Base-by-base conservation (phyloP, 2,797 vertebrate genomes). In the Cebuella pygmaea region DNA sequence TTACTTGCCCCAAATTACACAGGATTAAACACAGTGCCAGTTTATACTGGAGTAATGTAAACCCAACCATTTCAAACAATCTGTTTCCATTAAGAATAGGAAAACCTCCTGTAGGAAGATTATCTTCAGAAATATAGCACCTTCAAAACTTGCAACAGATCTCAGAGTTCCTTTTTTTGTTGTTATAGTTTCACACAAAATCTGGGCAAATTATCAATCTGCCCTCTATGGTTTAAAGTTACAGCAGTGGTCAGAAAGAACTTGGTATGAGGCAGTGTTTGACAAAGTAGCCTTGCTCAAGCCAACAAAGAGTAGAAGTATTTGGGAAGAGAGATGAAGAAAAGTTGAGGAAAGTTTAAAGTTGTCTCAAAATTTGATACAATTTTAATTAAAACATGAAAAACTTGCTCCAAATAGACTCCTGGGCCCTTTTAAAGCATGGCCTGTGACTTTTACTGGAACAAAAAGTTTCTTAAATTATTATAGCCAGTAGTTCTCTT, bases 361-460 rank as follows among this genome's bases (percentile, higher is more conserved):
- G 30, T 55, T 70, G 88, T 36, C 67, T 94, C 39, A 86, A 64
- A 96, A 85, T 88, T 82, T 93, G 72, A 91, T 75, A 61, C 30
- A 79, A 70, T 89, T 95, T 97, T 94, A 84, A 4, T 48, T 93
- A 70, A 94, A 95, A 79, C 36, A 41, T 64, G 81, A 96, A 94
- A 92, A 96, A 80, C 81, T 85, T 91, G 78, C 55, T 96, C 46
- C 50, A 82, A 55, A 74, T 55, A 36, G 13, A 94, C 72, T 88
- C 2, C 33, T 64, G 93, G 41, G 33, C 24, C 48, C 30, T 22
- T 88, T 83, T 89, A 59, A 91, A 89, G 41, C 33, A 88, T 82
- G 50, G 52, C 57, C 41, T 93, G 19, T 89, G 76, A 70, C 48
- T 95, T 75, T 96, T 57, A 79, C 30, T 91, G 67, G 46, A 91